phyloP scores from a whole-genome alignment of 2,888 invertebrate genomes.

The Sepiola atlantica region DNA sequence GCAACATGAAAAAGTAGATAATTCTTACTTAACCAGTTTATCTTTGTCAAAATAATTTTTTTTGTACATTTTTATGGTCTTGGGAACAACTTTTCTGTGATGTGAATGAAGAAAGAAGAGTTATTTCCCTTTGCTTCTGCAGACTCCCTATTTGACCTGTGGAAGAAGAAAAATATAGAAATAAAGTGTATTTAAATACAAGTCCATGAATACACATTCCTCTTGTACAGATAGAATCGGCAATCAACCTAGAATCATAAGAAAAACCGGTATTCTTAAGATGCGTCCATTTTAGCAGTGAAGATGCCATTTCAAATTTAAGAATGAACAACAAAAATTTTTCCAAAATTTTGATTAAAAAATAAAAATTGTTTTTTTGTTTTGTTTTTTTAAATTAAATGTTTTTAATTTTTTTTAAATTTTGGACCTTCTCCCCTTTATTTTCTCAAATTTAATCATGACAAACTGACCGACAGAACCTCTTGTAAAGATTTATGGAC shows the following conservation, averaged over 20 bases:
- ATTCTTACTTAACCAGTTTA: background rate
- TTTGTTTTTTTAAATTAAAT: too few relatives aligned
- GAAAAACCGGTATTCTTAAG: too few relatives aligned
- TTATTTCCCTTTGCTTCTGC: background rate
- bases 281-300: too few relatives aligned
- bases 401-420: too few relatives aligned
- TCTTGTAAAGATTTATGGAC: too few relatives aligned
- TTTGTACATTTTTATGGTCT: conserved; percentile 10
- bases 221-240: conserved; percentile 2
- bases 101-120: background rate
- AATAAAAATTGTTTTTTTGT: too few relatives aligned
- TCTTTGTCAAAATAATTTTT: background rate
- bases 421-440: too few relatives aligned
- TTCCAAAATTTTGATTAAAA: too few relatives aligned
- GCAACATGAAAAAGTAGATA: conserved; percentile 13
- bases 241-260: background rate
- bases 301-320: too few relatives aligned
- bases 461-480: too few relatives aligned
- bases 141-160: conserved; percentile 32
- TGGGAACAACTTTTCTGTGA: background rate
- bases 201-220: background rate
- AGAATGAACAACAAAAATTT: too few relatives aligned
- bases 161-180: background rate
- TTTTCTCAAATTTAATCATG: too few relatives aligned
- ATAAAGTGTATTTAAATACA: background rate